phyloP scores from a whole-genome alignment of 2,113 vertebrate species.

The Azemiops feae region DNA sequence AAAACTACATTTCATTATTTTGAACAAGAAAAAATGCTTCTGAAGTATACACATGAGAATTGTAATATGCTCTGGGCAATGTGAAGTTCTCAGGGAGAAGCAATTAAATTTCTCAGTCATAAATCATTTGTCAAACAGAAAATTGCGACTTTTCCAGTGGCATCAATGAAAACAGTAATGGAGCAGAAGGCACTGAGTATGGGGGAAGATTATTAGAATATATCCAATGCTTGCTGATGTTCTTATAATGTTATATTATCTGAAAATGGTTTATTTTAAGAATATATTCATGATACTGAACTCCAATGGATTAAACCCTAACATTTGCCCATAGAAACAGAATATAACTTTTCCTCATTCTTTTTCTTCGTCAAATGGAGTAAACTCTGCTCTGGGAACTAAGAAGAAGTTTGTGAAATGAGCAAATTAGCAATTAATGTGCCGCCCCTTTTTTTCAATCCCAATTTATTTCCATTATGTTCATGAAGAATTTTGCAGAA shows the following conservation, averaged over 20 bases:
- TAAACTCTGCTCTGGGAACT: not conserved
- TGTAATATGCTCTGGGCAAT: not conserved
- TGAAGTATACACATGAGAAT: slow-evolving; percentile 15
- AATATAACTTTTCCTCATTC: not conserved
- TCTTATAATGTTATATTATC: not conserved
- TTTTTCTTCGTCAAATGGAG: not conserved
- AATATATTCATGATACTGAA: not conserved
- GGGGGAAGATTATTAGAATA: not conserved
- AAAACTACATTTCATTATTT: slow-evolving; percentile 1
- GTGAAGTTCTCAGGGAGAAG: not conserved
- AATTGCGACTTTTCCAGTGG: not conserved
- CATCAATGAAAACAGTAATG: not conserved
- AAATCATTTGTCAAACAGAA: not conserved
- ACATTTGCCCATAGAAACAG: not conserved
- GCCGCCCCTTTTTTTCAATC: too few species aligned
- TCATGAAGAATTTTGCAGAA: too few species aligned
- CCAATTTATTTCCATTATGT: too few species aligned
- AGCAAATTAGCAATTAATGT: too few species aligned
- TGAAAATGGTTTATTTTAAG: not conserved
- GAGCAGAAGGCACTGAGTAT: not conserved
- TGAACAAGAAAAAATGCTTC: slow-evolving; percentile 17
- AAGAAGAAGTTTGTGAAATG: not conserved
- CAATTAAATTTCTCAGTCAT: not conserved
- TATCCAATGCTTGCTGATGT: not conserved
- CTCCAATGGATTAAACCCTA: not conserved